Conservation (phyloP, 2,888 invertebrate genomes). For the Drosophila stalkeri region DNA sequence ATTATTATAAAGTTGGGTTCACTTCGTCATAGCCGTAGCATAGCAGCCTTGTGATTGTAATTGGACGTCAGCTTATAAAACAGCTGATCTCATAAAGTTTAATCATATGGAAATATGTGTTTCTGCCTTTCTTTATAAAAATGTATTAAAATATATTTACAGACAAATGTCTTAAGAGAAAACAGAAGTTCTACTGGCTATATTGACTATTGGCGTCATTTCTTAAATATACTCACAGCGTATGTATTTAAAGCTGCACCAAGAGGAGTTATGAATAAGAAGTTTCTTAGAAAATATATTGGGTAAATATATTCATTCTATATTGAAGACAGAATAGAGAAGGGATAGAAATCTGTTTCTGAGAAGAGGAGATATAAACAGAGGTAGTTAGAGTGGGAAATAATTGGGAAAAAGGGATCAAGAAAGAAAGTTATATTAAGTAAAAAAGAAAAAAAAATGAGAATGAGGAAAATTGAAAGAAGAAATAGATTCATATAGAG, state of each 20-base stretch:
- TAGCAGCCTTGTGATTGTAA: conserved; percentile 20
- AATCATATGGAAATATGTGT: not conserved
- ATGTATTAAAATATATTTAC: not conserved
- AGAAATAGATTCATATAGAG: too few species aligned
- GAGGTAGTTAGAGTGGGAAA: too few species aligned
- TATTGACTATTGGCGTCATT: not conserved
- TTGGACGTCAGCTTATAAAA: conserved; percentile 24
- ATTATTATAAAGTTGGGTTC: conserved; percentile 46
- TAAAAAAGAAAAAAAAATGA: too few species aligned
- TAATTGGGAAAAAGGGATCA: too few species aligned
- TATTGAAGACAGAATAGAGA: too few species aligned
- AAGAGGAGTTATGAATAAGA: not conserved
- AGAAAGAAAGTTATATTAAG: too few species aligned
- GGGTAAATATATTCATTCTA: not conserved
- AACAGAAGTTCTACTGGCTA: not conserved
- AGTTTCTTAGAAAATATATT: not conserved
- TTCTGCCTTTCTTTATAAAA: not conserved
- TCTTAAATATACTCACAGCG: not conserved
- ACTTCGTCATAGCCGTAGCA: conserved; percentile 18
- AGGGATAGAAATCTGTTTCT: too few species aligned
- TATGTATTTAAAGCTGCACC: not conserved
- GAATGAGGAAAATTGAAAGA: too few species aligned
- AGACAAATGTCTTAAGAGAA: not conserved
- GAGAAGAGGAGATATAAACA: too few species aligned
- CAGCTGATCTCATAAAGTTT: conserved; percentile 32